Evolutionary conservation across 2,113 vertebrate genomes (phyloP), one percentile per base, ranked within the genome.

Genomic region (Chitala chitala): DNA sequence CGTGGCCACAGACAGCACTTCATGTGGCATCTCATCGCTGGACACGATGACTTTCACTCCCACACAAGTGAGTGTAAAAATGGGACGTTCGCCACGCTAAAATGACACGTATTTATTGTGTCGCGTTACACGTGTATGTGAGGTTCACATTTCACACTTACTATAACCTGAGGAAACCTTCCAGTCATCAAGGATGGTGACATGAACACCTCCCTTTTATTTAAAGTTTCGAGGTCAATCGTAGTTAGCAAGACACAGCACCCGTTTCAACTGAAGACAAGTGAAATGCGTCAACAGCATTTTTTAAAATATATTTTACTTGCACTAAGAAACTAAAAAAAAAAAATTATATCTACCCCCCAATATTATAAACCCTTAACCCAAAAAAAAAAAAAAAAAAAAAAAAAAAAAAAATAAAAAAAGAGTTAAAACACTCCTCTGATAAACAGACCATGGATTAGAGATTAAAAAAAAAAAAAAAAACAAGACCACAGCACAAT

Each of bases 21-120:
- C 79, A 84, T 77, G 82, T 58, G 79, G 76, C 82, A 76, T 85
- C 72, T 56, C 50, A 10, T 54, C 59, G 77, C 40, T 70, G 74
- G 75, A 85, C 75, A 73, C 73, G 5, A 48, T 48, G 74, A 83
- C 68, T 79, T 78, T 81, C 42, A 71, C 79, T 76, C 81, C 83
- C 77, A 87, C 83, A 58, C 71, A 71, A 66, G 66, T 63, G 40
- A 76, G 56, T 22, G 70, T 56, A 69, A 56, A 56, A 9, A 33
- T 40, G 31, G 26, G 33, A 31, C 26, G 51, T 33, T 33, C 54
- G 36, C 22, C 7, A 63, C 29, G 4, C 66, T 64, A 72, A 75
- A 75, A 61, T 3, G 0, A 22, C 58, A n/a, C n/a, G n/a, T 12
- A 74, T 68, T 68, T 66, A 66, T 77, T 74, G 68, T 24, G 9